Conservation (phyloP, 2,797 vertebrate species). For the Muscicapa striata region DNA sequence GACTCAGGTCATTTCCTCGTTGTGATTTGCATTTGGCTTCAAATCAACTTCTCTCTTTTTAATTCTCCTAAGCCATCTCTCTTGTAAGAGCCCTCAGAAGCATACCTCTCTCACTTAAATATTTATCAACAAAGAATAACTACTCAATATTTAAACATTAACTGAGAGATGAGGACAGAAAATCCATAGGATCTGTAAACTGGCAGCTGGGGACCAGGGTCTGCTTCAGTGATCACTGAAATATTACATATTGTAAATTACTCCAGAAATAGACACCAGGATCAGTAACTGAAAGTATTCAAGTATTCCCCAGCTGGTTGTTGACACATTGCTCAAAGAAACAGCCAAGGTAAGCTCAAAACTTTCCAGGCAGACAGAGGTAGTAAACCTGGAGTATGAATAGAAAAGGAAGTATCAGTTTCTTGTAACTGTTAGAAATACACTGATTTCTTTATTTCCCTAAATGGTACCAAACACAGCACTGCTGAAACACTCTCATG, state of each 20-base stretch:
- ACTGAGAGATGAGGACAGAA: neutral
- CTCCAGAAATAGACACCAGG: neutral
- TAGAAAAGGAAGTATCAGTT: neutral
- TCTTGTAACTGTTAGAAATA: neutral
- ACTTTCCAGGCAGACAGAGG: neutral
- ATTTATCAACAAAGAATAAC: neutral
- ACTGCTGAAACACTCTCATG: neutral
- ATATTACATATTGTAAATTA: neutral
- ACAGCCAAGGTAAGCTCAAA: neutral
- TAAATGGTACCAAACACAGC: neutral
- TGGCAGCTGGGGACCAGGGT: neutral
- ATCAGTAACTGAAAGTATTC: neutral
- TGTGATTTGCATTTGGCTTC: neutral
- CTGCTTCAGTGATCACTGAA: neutral
- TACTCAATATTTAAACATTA: neutral
- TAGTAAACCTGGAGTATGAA: neutral
- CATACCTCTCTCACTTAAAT: neutral
- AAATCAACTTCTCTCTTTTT: neutral
- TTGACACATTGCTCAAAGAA: neutral
- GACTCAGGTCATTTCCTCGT: neutral
- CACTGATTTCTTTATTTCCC: neutral
- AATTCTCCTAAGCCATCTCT: neutral
- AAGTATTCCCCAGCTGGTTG: neutral
- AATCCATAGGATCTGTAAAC: neutral
- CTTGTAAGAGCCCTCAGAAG: neutral